Evolutionary conservation across 64 coral and sea anemone genomes (phyloP).

Genomic region (Stylophora pistillata): DNA sequence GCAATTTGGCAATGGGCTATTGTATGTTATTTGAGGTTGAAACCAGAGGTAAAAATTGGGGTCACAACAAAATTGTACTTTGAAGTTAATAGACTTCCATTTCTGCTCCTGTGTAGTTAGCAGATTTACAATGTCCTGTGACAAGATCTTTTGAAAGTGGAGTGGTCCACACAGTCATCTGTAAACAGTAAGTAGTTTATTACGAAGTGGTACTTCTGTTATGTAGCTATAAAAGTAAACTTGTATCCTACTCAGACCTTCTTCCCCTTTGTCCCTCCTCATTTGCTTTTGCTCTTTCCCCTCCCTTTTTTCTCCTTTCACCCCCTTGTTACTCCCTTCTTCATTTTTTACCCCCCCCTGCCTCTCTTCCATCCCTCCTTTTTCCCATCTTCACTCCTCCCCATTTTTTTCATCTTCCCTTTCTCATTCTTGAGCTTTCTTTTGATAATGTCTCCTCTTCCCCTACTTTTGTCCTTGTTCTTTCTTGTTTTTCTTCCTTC

Average conservation of each 20-base stretch:
- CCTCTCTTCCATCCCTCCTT: background rate
- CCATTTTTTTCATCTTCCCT: background rate
- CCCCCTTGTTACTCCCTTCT: background rate
- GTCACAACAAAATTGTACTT: too few relatives aligned
- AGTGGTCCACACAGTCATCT: conserved; percentile 60
- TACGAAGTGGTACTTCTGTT: too few relatives aligned
- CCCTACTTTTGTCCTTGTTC: background rate
- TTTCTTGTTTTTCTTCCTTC: background rate
- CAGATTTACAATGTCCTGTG: conserved; percentile 48
- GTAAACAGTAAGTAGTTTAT: conserved; percentile 51
- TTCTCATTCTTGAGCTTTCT: background rate
- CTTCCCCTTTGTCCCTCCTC: too few relatives aligned
- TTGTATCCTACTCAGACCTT: too few relatives aligned
- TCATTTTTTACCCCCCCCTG: background rate
- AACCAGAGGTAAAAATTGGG: too few relatives aligned
- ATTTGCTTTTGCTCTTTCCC: background rate
- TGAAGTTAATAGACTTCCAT: too few relatives aligned
- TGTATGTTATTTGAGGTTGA: too few relatives aligned
- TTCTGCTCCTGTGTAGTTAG: background rate
- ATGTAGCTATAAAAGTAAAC: too few relatives aligned
- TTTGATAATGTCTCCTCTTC: background rate
- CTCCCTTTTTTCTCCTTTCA: background rate
- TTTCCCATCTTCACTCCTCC: background rate
- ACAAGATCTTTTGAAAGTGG: conserved; percentile 74
- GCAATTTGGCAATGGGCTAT: too few relatives aligned